phyloP scores from a whole-genome alignment of 2,888 invertebrate species.

The Leptinotarsa haldemani region DNA sequence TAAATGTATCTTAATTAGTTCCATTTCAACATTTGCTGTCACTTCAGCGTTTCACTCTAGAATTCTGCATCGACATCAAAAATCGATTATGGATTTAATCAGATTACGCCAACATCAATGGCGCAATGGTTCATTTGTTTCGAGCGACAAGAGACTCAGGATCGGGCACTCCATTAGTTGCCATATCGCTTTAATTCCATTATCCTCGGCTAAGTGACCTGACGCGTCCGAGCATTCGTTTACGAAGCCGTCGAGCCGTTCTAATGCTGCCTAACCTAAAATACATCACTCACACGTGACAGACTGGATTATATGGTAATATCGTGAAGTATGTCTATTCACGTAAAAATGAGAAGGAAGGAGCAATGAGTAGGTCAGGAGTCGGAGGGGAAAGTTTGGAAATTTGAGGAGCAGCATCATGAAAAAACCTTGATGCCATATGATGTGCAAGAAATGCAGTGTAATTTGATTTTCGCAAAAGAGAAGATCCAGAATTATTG shows the following conservation, averaged over 20 bases:
- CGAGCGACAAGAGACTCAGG: not conserved
- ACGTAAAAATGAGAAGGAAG: not conserved
- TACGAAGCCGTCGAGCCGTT: conserved; percentile 20
- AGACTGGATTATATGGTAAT: conserved; percentile 26
- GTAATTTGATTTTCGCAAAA: too few relatives aligned
- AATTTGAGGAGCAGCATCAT: not conserved
- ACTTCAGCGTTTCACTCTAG: not conserved
- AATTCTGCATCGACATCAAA: conserved; percentile 2
- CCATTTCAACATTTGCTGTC: not conserved
- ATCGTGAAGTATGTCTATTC: conserved; percentile 35
- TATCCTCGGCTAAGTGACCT: conserved; percentile 24
- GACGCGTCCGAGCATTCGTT: conserved; percentile 27
- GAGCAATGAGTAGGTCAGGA: conserved; percentile 27
- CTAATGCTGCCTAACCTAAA: conserved; percentile 27
- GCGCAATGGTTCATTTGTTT: conserved; percentile 12
- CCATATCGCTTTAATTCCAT: conserved; percentile 28
- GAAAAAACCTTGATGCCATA: not conserved
- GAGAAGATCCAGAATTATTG: too few relatives aligned
- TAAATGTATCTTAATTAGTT: not conserved
- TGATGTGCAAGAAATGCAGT: too few relatives aligned
- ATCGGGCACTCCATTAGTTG: conserved; percentile 14
- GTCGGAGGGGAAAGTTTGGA: not conserved
- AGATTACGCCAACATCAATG: conserved; percentile 8
- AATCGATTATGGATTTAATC: conserved; percentile 5
- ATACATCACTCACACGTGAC: conserved; percentile 37